Evolutionary conservation across 2,797 vertebrate genomes (phyloP).

Genomic region (Urophycis tenuis): DNA sequence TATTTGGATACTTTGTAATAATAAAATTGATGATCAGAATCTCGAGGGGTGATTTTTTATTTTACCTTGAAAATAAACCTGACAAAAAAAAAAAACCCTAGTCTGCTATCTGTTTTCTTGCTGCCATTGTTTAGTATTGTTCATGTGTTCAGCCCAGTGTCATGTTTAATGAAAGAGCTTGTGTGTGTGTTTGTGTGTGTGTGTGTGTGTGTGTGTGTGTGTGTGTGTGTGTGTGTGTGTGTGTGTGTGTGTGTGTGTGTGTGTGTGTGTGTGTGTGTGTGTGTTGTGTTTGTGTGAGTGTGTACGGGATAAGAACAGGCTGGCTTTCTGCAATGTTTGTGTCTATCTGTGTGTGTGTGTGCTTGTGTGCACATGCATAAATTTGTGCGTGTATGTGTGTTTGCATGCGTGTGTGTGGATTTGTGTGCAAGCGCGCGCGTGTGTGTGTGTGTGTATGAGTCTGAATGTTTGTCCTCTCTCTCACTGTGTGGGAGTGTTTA

Average conservation of each 20-base stretch:
- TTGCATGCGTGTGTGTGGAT: too few species aligned
- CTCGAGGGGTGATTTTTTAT: conserved; percentile 50
- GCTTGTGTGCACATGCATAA: too few species aligned
- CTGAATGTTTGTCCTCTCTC: background rate
- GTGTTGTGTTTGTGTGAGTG: too few species aligned
- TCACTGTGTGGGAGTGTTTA: background rate
- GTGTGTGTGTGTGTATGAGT: background rate
- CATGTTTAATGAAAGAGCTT: background rate
- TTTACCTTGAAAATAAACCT: conserved; percentile 13
- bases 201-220: conserved; percentile 2
- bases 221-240: background rate
- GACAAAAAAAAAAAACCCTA: background rate
- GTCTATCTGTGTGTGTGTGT: background rate
- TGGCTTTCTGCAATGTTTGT: too few species aligned
- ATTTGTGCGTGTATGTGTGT: background rate
- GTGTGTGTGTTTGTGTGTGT: background rate
- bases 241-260: background rate
- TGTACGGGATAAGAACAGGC: too few species aligned
- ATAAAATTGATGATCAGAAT: conserved; percentile 57
- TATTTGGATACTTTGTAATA: conserved; percentile 74
- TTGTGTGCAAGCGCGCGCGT: too few species aligned
- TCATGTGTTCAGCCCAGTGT: background rate
- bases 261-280: background rate
- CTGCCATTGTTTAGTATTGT: background rate
- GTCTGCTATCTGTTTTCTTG: background rate